Evolutionary conservation across 2,888 invertebrate species (phyloP).

Genomic region (Atethmia centrago): DNA sequence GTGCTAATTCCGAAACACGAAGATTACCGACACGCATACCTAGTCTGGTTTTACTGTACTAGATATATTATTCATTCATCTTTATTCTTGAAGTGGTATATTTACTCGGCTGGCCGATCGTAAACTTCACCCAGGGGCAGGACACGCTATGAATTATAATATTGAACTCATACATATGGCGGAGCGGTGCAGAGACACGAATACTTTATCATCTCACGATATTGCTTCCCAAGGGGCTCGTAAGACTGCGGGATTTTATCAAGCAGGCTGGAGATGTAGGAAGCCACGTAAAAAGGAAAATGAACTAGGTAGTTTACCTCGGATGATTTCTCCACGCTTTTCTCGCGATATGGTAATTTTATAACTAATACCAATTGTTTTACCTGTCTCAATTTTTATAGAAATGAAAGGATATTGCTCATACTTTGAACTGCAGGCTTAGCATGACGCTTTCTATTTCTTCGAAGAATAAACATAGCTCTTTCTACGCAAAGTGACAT

Average conservation of each 20-base stretch:
- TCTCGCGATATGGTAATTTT: too few relatives aligned
- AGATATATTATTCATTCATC: conserved; percentile 1
- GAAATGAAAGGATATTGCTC: background rate
- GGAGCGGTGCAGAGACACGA: conserved; percentile 14
- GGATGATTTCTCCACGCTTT: background rate
- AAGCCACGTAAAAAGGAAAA: background rate
- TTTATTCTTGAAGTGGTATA: conserved; percentile 1
- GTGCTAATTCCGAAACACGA: background rate
- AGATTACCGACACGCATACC: background rate
- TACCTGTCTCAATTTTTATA: too few relatives aligned
- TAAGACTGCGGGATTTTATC: conserved; percentile 16
- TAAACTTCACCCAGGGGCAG: conserved; percentile 29
- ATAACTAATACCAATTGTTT: background rate
- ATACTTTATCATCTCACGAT: conserved; percentile 38
- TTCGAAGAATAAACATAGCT: too few relatives aligned
- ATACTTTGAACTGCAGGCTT: too few relatives aligned
- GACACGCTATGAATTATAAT: conserved; percentile 55
- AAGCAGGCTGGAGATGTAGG: background rate
- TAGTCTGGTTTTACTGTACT: background rate
- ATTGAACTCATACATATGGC: conserved; percentile 45
- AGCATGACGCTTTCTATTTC: too few relatives aligned
- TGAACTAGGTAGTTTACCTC: background rate
- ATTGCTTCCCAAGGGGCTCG: conserved; percentile 31
- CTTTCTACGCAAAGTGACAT: too few relatives aligned
- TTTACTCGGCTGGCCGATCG: conserved; percentile 30